Evolutionary conservation across 2,113 vertebrate genomes (phyloP).

Genomic region (Notothenia coriiceps): DNA sequence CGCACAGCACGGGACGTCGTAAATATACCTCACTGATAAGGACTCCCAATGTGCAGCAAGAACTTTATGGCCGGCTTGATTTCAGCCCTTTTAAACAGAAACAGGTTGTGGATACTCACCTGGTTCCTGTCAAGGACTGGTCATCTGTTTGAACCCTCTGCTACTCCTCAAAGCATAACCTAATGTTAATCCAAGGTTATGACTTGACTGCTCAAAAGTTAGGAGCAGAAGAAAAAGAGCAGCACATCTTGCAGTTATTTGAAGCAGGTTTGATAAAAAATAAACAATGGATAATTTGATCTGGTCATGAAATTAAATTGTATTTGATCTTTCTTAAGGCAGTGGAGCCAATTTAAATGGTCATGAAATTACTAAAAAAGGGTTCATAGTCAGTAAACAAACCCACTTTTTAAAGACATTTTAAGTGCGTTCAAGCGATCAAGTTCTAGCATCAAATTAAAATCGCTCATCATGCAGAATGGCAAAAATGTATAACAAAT

Average conservation of each 20-base stretch:
- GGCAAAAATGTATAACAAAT: too few relatives aligned
- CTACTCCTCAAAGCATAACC: conserved; percentile 36
- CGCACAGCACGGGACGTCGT: conserved; percentile 28
- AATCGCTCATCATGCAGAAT: not conserved
- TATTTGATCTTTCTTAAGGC: not conserved
- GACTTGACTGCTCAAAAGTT: conserved; percentile 18
- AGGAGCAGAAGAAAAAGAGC: conserved; percentile 13
- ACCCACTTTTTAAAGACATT: too few relatives aligned
- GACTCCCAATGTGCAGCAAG: not conserved
- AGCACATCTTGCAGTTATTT: conserved; percentile 32
- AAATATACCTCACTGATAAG: conserved; percentile 55
- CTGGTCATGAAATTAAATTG: not conserved
- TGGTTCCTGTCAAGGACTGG: conserved; percentile 29
- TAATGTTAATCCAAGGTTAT: conserved; percentile 46
- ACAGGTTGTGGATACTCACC: conserved; percentile 40
- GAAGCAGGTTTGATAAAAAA: conserved; percentile 2
- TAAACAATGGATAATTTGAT: not conserved
- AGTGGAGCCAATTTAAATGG: not conserved
- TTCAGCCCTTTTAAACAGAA: conserved; percentile 45
- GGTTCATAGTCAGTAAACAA: not conserved
- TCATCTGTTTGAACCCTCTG: conserved; percentile 55
- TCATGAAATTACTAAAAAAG: not conserved
- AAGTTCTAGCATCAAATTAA: too few relatives aligned
- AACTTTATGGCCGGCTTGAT: conserved; percentile 27
- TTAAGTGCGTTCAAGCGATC: too few relatives aligned